Evolutionary conservation across 2,797 vertebrate genomes (phyloP).

Genomic region (Smutsia temminckii): DNA sequence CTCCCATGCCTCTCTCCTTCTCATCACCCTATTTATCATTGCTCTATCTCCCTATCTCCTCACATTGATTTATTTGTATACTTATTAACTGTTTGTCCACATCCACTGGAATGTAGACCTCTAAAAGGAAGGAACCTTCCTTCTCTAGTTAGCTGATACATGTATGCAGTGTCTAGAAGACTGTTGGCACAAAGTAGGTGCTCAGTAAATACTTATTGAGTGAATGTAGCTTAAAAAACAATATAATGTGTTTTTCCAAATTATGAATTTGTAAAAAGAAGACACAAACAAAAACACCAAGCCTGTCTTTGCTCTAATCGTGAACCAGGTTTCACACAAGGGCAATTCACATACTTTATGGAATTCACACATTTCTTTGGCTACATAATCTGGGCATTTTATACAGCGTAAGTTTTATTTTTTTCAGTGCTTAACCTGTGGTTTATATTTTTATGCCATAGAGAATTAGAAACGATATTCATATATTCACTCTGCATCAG

Average conservation of each 20-base stretch:
- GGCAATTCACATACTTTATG: background rate
- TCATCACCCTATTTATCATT: background rate
- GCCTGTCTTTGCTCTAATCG: background rate
- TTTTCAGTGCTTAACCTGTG: background rate
- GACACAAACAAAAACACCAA: background rate
- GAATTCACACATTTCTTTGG: constrained; percentile 13
- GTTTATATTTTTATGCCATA: background rate
- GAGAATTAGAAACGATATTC: constrained; percentile 21
- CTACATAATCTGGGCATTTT: background rate
- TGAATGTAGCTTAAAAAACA: background rate
- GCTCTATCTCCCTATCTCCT: background rate
- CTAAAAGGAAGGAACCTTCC: background rate
- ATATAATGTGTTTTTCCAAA: background rate
- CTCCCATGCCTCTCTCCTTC: background rate
- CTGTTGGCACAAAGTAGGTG: background rate
- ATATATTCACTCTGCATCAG: background rate
- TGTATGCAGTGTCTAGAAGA: background rate
- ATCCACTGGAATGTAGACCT: background rate
- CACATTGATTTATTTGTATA: background rate
- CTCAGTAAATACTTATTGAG: background rate
- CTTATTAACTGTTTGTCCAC: background rate
- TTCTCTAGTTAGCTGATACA: background rate
- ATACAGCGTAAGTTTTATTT: background rate
- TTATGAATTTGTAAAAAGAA: background rate
- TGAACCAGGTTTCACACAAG: background rate